phyloP scores from a whole-genome alignment of 2,888 invertebrate species.

The Trichogramma dendrolimi region DNA sequence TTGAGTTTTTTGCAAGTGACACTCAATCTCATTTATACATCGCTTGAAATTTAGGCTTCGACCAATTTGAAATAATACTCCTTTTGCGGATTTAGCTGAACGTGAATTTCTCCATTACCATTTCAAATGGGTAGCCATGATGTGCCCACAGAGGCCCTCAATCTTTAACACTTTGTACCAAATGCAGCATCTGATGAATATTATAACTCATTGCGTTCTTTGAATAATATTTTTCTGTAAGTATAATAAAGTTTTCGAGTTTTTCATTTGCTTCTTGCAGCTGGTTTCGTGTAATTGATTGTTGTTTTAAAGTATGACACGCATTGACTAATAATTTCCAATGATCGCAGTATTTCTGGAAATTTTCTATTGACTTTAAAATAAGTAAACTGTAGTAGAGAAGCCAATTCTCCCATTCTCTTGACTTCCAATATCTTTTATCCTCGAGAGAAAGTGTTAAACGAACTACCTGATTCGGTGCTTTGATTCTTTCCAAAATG shows the following conservation, averaged over 20 bases:
- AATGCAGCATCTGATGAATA: constrained; percentile 30
- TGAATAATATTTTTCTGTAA: constrained; percentile 24
- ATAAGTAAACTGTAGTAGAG: constrained; percentile 28
- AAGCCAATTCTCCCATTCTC: constrained; percentile 28
- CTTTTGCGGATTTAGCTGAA: no score
- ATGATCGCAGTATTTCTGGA: neutral
- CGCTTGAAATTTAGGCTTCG: no score
- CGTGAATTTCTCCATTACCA: constrained; percentile 21
- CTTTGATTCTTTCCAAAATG: constrained; percentile 7
- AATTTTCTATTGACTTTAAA: neutral
- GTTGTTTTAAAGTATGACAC: constrained; percentile 4
- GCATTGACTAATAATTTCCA: constrained; percentile 6
- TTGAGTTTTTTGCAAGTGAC: no score
- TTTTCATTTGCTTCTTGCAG: constrained; percentile 19
- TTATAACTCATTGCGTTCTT: constrained; percentile 26
- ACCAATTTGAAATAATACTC: no score
- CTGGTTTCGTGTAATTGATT: constrained; percentile 25
- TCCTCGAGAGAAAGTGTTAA: constrained; percentile 16
- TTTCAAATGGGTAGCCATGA: constrained; percentile 28
- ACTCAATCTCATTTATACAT: no score
- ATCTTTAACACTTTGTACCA: constrained; percentile 27
- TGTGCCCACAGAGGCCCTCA: constrained; percentile 32
- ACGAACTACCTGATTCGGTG: constrained; percentile 16
- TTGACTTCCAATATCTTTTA: constrained; percentile 22
- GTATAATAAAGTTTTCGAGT: neutral